These are phyloP conservation scores for Acyrthosiphon pisum DNA, from an alignment of 1,140 invertebrate species.

Conservation along the genomic window DNA sequence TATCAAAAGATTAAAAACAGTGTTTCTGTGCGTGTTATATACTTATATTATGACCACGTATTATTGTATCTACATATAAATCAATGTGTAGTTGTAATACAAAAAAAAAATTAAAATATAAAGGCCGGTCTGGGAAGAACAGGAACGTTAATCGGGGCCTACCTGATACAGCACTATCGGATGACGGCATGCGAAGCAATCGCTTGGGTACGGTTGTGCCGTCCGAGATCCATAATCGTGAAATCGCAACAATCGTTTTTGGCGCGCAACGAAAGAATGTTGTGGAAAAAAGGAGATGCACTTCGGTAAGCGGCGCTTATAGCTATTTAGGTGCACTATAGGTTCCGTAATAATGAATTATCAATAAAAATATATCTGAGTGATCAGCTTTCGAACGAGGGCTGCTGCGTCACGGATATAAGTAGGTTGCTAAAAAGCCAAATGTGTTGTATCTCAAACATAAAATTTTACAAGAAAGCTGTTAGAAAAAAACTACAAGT, in stretches of 20 bases:
- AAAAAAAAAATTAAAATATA: no score
- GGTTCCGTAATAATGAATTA: neutral
- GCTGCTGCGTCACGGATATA: neutral
- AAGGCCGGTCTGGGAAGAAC: constrained; percentile 94
- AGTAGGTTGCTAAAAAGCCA: neutral
- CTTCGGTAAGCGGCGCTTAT: neutral
- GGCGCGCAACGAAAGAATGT: neutral
- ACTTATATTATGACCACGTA: neutral
- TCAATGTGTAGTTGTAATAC: no score
- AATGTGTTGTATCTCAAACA: neutral
- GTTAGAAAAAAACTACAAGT: no score
- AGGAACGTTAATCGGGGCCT: constrained; percentile 95
- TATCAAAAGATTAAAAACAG: no score
- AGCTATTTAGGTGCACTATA: neutral
- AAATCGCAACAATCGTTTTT: constrained; percentile 83
- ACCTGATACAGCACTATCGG: constrained; percentile 98
- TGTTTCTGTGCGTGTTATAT: neutral
- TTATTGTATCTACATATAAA: no score
- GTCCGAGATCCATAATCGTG: constrained; percentile 92
- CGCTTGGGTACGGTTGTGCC: constrained; percentile 94
- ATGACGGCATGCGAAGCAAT: constrained; percentile 95
- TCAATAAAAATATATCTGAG: neutral
- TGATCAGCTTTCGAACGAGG: neutral
- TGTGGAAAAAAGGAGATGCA: neutral
- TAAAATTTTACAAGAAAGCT: neutral